A percentile compares a stretch with the other conserved stretches of the same genome.
These are phyloP conservation scores for Poecile atricapillus DNA, from an alignment of 2,113 vertebrate species.

Conservation along the genomic window DNA sequence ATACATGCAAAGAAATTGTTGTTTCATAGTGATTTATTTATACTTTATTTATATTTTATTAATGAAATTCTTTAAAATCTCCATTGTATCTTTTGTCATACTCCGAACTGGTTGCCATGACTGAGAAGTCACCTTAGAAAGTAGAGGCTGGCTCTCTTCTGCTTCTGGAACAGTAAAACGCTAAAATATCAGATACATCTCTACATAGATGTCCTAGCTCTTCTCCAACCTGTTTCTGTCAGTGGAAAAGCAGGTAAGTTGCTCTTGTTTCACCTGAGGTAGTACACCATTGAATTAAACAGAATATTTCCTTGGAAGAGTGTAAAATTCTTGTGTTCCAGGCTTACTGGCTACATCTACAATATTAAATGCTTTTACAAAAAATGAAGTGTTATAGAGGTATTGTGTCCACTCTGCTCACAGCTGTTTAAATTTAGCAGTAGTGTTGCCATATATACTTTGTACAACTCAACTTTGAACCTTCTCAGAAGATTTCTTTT, in stretches of 20 bases:
- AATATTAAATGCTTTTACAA: background rate
- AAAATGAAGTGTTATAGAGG: background rate
- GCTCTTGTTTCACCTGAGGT: background rate
- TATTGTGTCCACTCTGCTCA: background rate
- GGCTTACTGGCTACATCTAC: background rate
- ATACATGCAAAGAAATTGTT: background rate
- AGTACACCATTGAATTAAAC: background rate
- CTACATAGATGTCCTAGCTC: background rate
- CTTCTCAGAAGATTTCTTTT: background rate
- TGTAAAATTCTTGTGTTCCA: background rate
- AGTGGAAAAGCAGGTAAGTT: background rate
- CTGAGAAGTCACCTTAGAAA: background rate
- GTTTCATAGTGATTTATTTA: slow-evolving; percentile 1
- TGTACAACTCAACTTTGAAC: background rate
- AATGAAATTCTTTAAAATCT: background rate
- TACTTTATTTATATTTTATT: slow-evolving; percentile 5
- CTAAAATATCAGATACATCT: background rate
- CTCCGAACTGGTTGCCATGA: background rate
- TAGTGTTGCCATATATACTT: background rate
- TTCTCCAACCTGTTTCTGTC: background rate
- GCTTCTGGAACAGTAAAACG: background rate
- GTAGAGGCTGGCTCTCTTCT: background rate
- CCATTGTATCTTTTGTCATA: background rate
- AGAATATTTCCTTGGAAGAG: background rate
- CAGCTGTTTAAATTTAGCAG: background rate